phyloP scores from a whole-genome alignment of 1,140 invertebrate genomes.

The Drosophila suzukii region DNA sequence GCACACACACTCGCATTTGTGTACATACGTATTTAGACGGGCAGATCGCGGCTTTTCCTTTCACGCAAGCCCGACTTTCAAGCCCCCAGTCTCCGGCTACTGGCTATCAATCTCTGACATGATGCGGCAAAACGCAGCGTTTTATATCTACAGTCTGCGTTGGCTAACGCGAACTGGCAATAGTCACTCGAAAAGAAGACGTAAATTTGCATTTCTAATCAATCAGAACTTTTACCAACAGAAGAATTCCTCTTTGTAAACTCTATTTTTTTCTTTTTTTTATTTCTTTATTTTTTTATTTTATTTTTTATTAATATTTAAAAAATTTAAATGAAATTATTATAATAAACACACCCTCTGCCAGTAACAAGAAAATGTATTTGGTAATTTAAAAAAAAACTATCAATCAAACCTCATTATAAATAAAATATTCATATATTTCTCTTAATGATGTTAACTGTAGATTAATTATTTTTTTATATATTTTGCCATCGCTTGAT shows the following conservation, averaged over 20 bases:
- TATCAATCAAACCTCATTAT: neutral
- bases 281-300: no score
- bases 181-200: neutral
- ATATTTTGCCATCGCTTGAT: slow-evolving; percentile 35
- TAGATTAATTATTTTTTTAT: slow-evolving; percentile 2
- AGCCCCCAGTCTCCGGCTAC: slow-evolving; percentile 33
- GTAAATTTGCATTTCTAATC: neutral
- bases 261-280: no score
- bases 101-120: slow-evolving; percentile 64
- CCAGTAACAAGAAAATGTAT: neutral
- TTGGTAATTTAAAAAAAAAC: no score
- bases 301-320: no score
- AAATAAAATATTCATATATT: neutral
- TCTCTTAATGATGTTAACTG: neutral
- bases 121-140: slow-evolving; percentile 46
- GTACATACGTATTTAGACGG: slow-evolving; percentile 4
- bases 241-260: no score
- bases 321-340: no score
- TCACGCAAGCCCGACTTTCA: slow-evolving; percentile 59
- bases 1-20: slow-evolving; percentile 43
- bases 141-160: slow-evolving; percentile 19
- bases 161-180: neutral
- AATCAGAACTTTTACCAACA: no score
- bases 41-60: slow-evolving; percentile 47
- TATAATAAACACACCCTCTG: no score